Conservation (phyloP, 2,888 invertebrate species). For the Acleris laterana region DNA sequence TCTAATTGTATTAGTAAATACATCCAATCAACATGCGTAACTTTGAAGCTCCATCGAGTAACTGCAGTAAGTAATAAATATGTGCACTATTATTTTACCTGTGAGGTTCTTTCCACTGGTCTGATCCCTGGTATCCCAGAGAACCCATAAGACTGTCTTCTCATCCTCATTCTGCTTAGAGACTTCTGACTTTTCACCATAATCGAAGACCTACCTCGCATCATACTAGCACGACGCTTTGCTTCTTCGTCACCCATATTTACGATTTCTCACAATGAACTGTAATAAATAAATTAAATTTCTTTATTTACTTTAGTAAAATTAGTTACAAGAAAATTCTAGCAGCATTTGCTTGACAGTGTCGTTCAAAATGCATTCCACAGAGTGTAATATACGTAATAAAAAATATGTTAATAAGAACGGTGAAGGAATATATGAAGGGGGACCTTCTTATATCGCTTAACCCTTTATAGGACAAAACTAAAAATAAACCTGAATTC, state of each 20-base stretch:
- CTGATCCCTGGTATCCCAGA: constrained; percentile 60
- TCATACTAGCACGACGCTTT: constrained; percentile 54
- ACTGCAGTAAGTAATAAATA: not conserved
- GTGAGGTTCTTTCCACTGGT: constrained; percentile 61
- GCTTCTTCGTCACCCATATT: constrained; percentile 36
- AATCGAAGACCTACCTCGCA: constrained; percentile 47
- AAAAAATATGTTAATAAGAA: too few relatives aligned
- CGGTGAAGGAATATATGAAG: too few relatives aligned
- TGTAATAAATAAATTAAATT: not conserved
- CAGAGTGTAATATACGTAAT: too few relatives aligned
- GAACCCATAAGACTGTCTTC: constrained; percentile 65
- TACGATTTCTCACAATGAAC: not conserved
- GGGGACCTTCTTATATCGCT: too few relatives aligned
- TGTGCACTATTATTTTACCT: constrained; percentile 47
- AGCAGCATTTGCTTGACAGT: too few relatives aligned
- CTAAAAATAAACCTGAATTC: too few relatives aligned
- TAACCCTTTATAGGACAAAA: too few relatives aligned
- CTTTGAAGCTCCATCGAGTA: too few relatives aligned
- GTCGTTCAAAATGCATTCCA: too few relatives aligned
- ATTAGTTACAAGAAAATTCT: too few relatives aligned
- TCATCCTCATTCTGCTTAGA: constrained; percentile 60
- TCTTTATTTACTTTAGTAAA: not conserved
- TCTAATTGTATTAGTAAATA: too few relatives aligned
- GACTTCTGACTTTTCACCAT: constrained; percentile 53
- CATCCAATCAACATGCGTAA: too few relatives aligned